Base-by-base conservation (phyloP, 2,113 vertebrate genomes). In the Pachypanchax playfairii region DNA sequence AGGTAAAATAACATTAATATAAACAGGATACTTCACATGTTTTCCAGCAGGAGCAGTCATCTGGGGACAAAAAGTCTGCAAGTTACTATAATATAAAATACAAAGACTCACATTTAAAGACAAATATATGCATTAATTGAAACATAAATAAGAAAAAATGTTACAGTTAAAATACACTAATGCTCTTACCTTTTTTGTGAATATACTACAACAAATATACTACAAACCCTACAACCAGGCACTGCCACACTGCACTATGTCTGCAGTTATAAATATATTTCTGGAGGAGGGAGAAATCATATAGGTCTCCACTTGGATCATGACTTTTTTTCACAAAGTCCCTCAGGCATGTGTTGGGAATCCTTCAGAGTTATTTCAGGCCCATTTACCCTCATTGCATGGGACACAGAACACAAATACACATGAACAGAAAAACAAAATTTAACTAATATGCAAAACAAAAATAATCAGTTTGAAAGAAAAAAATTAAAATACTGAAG, bases 261-360 rank as follows among this genome's bases (percentile, higher is more conserved):
- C 26, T 44, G 44, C 14, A 18, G 12, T 28, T 43, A 21, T 63
- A 43, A 1, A 14, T 62, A 64, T 28, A 43, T 60, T 55, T 11
- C 4, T 4, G 21, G 38, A 28, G 14, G 39, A 43, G 33, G n/a
- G 28, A 18, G 2, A 29, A 66, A 12, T 54, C 21, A 1, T 8
- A 1, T 6, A n/a, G n/a, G 48, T 55, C 50, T 47, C 36, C 46
- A 24, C 22, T 14, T 8, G 6, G 13, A 38, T 18, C 36, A 12
- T 11, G 14, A 35, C 73, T 58, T 80, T 74, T 77, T 1, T 36
- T 48, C 26, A 18, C 10, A 12, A 1, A n/a, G 46, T 26, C 47
- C 31, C 46, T 47, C 8, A 33, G 38, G 51, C n/a, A 20, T 26
- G n/a, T 0, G 21, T 26, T 9, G 39, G 18, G 43, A n/a, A 21